A percentile compares a stretch with the other conserved stretches of the same genome.
phyloP scores from a whole-genome alignment of 2,888 invertebrate genomes.

The Archaeoteleia sp. region DNA sequence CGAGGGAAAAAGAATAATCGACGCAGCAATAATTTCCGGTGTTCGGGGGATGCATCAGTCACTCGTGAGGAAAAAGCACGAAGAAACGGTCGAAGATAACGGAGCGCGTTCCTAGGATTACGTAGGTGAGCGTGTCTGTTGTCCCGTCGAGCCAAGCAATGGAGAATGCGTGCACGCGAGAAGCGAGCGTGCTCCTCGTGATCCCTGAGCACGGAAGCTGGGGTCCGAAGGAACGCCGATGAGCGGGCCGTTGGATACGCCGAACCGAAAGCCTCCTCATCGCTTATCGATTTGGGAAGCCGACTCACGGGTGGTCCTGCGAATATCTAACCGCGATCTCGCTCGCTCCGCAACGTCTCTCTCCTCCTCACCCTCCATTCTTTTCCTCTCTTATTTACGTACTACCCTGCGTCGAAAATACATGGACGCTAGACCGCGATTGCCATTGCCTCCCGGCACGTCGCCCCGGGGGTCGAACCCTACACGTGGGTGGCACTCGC shows the following conservation, averaged over 20 bases:
- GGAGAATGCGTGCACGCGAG: constrained; percentile 17
- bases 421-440: constrained; percentile 59
- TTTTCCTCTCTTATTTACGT: constrained; percentile 42
- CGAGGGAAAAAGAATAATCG: constrained; percentile 32
- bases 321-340: constrained; percentile 24
- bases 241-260: constrained; percentile 22
- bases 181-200: constrained; percentile 16
- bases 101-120: constrained; percentile 12
- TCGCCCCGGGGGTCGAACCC: constrained; percentile 61
- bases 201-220: constrained; percentile 30
- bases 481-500: constrained; percentile 67
- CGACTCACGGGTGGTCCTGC: constrained; percentile 43
- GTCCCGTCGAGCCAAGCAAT: no score
- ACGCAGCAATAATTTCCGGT: constrained; percentile 19
- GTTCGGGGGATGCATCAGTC: neutral
- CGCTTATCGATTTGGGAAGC: constrained; percentile 49
- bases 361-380: constrained; percentile 2
- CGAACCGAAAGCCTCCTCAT: constrained; percentile 21
- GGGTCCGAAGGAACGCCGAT: constrained; percentile 6
- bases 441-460: constrained; percentile 52
- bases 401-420: constrained; percentile 62
- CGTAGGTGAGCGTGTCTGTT: constrained; percentile 2
- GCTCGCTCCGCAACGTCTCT: constrained; percentile 24
- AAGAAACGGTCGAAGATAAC: constrained; percentile 11
- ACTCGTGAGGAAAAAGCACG: constrained; percentile 10